Evolutionary conservation across 1,140 invertebrate genomes (phyloP).

Genomic region (Pseudomyrmex concolor): DNA sequence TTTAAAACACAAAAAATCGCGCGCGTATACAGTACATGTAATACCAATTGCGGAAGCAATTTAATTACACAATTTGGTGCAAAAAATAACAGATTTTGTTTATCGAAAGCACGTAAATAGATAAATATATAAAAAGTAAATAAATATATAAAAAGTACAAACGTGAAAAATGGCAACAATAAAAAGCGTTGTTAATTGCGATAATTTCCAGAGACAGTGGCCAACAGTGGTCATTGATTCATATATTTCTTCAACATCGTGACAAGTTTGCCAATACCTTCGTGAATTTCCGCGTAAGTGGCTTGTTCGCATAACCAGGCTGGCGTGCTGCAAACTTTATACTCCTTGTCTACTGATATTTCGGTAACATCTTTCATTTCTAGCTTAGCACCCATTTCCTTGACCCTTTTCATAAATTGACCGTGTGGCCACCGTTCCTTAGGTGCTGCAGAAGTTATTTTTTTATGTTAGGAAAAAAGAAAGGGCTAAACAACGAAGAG

Average conservation of each 20-base stretch:
- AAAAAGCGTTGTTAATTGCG: background rate
- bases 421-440: constrained; percentile 86
- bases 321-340: constrained; percentile 87
- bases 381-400: constrained; percentile 85
- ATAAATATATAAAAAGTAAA: background rate
- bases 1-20: background rate
- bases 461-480: too few relatives aligned
- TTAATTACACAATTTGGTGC: background rate
- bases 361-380: constrained; percentile 84
- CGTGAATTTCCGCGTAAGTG: constrained; percentile 84
- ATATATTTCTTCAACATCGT: constrained; percentile 66
- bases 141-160: constrained; percentile 14
- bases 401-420: constrained; percentile 85
- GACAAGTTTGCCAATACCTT: constrained; percentile 86
- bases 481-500: background rate
- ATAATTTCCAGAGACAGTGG: background rate
- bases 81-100: background rate
- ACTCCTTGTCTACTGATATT: constrained; percentile 84
- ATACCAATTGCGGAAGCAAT: background rate
- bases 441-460: constrained; percentile 74
- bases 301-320: constrained; percentile 87
- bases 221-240: constrained; percentile 4
- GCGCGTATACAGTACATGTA: background rate
- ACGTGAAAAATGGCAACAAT: constrained; percentile 1
- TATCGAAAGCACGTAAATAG: background rate